Evolutionary conservation across 2,888 invertebrate species (phyloP).

Genomic region (Sphinx pinastri): DNA sequence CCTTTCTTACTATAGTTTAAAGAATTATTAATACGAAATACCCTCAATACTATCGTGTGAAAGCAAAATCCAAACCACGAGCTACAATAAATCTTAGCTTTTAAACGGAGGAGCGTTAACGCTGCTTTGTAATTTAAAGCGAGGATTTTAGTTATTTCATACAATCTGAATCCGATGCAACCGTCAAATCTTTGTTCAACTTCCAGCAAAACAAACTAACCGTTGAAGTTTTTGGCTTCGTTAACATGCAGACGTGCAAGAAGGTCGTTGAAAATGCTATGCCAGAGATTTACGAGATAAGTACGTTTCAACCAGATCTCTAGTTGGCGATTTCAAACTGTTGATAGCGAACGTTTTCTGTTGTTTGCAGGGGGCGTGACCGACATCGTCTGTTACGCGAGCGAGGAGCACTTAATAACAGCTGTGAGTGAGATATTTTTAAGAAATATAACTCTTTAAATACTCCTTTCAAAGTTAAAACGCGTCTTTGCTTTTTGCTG

Average conservation of each 20-base stretch:
- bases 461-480: background rate
- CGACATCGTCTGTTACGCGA: constrained; percentile 58
- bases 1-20: too few relatives aligned
- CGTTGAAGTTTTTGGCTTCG: constrained; percentile 52
- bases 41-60: background rate
- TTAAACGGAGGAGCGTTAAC: constrained; percentile 4
- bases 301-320: constrained; percentile 42
- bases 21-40: background rate
- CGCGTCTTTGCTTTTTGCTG: background rate
- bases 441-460: constrained; percentile 12
- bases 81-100: background rate
- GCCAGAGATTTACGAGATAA: constrained; percentile 42
- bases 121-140: constrained; percentile 12
- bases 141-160: constrained; percentile 22
- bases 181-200: constrained; percentile 21
- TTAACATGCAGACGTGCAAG: constrained; percentile 54
- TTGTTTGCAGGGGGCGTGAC: constrained; percentile 46
- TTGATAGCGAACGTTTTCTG: background rate
- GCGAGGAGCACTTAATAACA: constrained; percentile 53
- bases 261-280: constrained; percentile 49
- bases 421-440: constrained; percentile 46
- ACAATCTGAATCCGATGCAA: constrained; percentile 9
- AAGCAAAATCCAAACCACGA: background rate
- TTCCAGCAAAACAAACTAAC: constrained; percentile 56
- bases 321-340: background rate